Conservation (phyloP, 2,888 invertebrate genomes). For the Thera obeliscata region DNA sequence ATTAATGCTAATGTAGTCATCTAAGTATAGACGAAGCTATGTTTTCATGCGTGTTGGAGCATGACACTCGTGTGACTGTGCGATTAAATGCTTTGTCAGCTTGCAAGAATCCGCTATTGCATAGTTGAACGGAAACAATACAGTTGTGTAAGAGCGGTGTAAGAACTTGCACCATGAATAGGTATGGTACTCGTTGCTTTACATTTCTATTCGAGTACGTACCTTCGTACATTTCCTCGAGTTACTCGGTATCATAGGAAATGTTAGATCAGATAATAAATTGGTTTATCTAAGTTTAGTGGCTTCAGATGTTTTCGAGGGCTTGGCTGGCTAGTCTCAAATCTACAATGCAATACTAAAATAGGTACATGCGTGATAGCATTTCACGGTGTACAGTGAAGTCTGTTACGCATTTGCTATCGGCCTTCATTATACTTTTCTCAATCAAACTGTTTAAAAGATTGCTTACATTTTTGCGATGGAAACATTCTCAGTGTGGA, state of each 20-base stretch:
- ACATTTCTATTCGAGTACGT: slow-evolving; percentile 16
- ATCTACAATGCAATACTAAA: neutral
- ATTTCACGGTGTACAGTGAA: neutral
- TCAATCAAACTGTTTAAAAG: neutral
- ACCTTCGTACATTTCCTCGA: neutral
- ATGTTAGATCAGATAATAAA: slow-evolving; percentile 4
- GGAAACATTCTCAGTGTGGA: neutral
- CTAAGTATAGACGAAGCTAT: slow-evolving; percentile 38
- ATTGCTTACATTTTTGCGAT: neutral
- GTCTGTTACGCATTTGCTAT: neutral
- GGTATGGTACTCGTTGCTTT: slow-evolving; percentile 15
- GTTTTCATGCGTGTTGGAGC: slow-evolving; percentile 34
- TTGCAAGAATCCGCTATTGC: slow-evolving; percentile 30
- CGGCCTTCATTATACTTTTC: neutral
- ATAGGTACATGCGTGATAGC: neutral
- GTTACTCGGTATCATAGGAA: slow-evolving; percentile 6
- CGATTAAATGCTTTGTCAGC: slow-evolving; percentile 34
- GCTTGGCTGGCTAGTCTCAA: neutral
- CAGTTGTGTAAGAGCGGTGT: slow-evolving; percentile 29
- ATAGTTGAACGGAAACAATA: slow-evolving; percentile 28
- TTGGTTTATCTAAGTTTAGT: slow-evolving; percentile 5
- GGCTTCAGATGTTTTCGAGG: neutral
- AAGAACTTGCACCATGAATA: slow-evolving; percentile 24
- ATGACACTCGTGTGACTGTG: slow-evolving; percentile 33
- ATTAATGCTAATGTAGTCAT: slow-evolving; percentile 51